Evolutionary conservation across 2,113 vertebrate genomes (phyloP).

Genomic region (Eptesicus fuscus): DNA sequence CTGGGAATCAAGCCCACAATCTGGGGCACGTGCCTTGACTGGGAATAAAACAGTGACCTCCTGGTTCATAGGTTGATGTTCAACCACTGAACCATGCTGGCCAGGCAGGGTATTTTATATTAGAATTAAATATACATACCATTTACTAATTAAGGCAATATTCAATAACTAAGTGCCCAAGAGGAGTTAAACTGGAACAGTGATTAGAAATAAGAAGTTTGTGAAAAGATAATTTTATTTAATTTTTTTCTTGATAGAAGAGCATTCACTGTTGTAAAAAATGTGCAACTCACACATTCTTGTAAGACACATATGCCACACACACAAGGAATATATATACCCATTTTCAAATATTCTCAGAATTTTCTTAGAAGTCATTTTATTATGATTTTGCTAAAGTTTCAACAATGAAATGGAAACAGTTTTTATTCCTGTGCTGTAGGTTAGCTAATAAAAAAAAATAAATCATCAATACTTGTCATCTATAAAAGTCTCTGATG

Average conservation of each 20-base stretch:
- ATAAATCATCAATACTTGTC: neutral
- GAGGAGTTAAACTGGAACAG: neutral
- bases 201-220: neutral
- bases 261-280: neutral
- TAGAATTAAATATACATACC: neutral
- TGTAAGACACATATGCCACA: neutral
- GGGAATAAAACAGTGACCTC: too few species aligned
- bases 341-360: neutral
- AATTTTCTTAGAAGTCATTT: neutral
- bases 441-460: constrained; percentile 24
- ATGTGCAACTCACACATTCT: too few species aligned
- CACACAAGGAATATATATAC: neutral
- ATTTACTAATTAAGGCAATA: neutral
- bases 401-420: neutral
- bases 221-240: neutral
- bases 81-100: too few species aligned
- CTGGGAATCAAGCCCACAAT: too few species aligned
- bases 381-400: neutral
- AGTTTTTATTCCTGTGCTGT: neutral
- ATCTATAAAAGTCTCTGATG: neutral
- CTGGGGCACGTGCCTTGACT: too few species aligned
- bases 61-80: too few species aligned
- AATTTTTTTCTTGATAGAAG: neutral
- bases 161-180: neutral
- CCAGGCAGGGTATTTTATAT: neutral